Evolutionary conservation across 1,140 invertebrate genomes (phyloP), one percentile per base, ranked within the genome.

Genomic region (Prorops nasuta): DNA sequence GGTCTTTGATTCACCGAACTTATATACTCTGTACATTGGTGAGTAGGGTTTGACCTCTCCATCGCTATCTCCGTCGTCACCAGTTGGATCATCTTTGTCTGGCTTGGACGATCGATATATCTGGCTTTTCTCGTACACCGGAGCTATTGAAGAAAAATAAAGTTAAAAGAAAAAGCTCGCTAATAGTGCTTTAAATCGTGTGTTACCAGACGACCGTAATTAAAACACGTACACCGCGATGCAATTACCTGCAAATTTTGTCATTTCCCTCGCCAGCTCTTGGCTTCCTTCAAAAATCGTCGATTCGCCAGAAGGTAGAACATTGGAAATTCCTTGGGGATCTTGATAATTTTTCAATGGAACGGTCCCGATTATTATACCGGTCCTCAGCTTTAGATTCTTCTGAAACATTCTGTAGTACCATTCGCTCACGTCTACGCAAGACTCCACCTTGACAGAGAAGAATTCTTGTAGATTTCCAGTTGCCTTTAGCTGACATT

Each of bases 91-190:
- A 45, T 71, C 67, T 19, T 37, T 60, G 44, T 64, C 58, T n/a
- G 69, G 67, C 49, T 71, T 71, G 3, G 69, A 71, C 12, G 69
- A 71, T 56, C 62, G 60, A 57, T 69, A 71, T 45, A 68, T 66
- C 38, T 49, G 58, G 51, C 67, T 69, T 43, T 54, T 56, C 54
- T 65, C 59, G 54, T 66, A 71, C 19, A 44, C 12, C 12, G 46
- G 41, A 14, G 40, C 35, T 46, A 40, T 16, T 20, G 43, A 14
- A 28, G 47, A 16, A 55, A 43, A 43, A n/a, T n/a, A n/a, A n/a
- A n/a, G n/a, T n/a, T n/a, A n/a, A n/a, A n/a, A n/a, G n/a, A n/a
- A n/a, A n/a, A n/a, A n/a, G n/a, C n/a, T n/a, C n/a, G n/a, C n/a
- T n/a, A n/a, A n/a, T n/a, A n/a, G n/a, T n/a, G n/a, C n/a, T n/a